phyloP scores from a whole-genome alignment of 2,888 invertebrate genomes.

The Brachyptera risi region DNA sequence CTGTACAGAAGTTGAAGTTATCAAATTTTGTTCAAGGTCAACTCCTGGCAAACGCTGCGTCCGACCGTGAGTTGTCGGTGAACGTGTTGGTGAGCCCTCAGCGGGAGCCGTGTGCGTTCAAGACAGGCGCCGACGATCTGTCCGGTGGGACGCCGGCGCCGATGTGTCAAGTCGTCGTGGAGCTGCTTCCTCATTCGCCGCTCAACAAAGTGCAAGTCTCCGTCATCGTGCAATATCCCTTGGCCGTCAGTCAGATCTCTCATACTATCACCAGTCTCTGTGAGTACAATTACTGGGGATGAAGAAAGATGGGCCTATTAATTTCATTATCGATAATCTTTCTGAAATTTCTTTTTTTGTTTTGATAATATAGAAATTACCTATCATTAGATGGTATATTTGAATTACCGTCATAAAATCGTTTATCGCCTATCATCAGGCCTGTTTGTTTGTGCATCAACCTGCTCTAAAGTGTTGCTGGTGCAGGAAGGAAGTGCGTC shows the following conservation, averaged over 20 bases:
- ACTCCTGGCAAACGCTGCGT: conserved; percentile 45
- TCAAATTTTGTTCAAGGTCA: too few relatives aligned
- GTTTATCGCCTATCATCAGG: not conserved
- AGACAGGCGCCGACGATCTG: conserved; percentile 37
- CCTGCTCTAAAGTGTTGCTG: too few relatives aligned
- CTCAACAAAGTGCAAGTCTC: conserved; percentile 65
- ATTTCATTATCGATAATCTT: too few relatives aligned
- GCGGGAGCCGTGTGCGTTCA: conserved; percentile 42
- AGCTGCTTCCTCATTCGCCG: conserved; percentile 56
- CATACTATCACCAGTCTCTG: conserved; percentile 42
- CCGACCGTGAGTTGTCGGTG: conserved; percentile 52
- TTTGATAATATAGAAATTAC: too few relatives aligned
- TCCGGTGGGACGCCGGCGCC: conserved; percentile 41
- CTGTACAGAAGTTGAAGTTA: too few relatives aligned
- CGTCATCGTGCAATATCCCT: conserved; percentile 54
- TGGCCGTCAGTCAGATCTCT: conserved; percentile 45
- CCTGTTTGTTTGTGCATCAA: too few relatives aligned
- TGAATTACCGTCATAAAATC: not conserved
- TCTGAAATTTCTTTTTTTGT: too few relatives aligned
- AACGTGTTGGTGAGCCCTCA: conserved; percentile 43
- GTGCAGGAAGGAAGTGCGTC: too few relatives aligned
- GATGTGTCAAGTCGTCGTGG: conserved; percentile 56
- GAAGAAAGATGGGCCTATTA: not conserved
- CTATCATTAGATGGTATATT: too few relatives aligned
- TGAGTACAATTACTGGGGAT: conserved; percentile 36